phyloP scores from a whole-genome alignment of 2,113 vertebrate species.

The Hemichromis elongatus region DNA sequence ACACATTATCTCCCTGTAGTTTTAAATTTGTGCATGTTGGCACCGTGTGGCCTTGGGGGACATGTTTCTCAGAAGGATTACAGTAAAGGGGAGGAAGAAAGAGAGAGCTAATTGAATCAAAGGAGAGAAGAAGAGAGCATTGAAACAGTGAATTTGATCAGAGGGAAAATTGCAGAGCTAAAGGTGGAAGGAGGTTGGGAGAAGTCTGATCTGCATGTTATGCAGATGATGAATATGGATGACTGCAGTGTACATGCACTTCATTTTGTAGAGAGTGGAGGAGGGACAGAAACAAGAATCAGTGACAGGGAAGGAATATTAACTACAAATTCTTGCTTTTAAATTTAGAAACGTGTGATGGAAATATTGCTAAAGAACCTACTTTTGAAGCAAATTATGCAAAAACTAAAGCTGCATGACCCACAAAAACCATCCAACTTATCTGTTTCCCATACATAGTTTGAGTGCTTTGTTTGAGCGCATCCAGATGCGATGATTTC shows the following conservation, averaged over 20 bases:
- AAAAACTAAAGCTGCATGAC: not conserved
- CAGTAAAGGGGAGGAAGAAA: not conserved
- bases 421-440: not conserved
- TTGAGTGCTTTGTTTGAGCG: not conserved
- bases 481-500: not conserved
- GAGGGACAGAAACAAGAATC: not conserved
- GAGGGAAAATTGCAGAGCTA: constrained; percentile 12
- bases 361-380: not conserved
- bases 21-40: not conserved
- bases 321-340: not conserved
- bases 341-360: not conserved
- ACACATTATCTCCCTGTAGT: not conserved
- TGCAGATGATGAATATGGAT: constrained; percentile 29
- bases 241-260: not conserved
- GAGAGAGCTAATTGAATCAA: constrained; percentile 24
- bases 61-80: constrained; percentile 87
- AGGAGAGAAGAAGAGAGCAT: not conserved
- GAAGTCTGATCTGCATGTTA: constrained; percentile 36
- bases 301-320: not conserved
- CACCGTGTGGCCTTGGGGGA: constrained; percentile 83
- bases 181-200: not conserved
- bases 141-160: constrained; percentile 37
- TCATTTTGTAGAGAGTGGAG: not conserved
- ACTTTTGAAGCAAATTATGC: not conserved
- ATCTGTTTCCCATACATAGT: not conserved